phyloP scores from a whole-genome alignment of 2,113 vertebrate genomes.

The Balaeniceps rex region DNA sequence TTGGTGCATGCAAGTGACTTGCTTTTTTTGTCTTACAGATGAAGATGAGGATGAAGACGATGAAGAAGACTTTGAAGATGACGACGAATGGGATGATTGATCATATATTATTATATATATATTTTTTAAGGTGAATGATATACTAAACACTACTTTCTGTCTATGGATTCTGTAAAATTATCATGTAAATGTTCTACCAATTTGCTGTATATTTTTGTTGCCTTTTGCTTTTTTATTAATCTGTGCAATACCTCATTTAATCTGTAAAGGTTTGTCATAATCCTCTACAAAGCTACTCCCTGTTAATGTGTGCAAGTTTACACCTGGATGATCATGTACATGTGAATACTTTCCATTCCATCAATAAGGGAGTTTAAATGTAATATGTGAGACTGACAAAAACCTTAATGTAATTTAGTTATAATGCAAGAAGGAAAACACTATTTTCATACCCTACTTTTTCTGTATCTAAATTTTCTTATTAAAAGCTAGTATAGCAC shows the following conservation, averaged over 20 bases:
- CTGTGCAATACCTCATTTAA: constrained; percentile 99
- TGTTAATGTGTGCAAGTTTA: constrained; percentile 85
- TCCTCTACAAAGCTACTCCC: constrained; percentile 81
- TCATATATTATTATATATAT: constrained; percentile 77
- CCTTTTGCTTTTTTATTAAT: constrained; percentile 89
- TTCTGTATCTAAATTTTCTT: constrained; percentile 92
- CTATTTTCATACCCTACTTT: constrained; percentile 95
- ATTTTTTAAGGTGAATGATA: constrained; percentile 85
- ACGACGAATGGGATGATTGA: constrained; percentile 99
- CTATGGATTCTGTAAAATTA: constrained; percentile 90
- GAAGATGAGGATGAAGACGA: constrained; percentile 98
- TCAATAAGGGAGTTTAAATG: constrained; percentile 79
- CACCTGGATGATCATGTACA: constrained; percentile 78
- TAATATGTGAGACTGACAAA: constrained; percentile 79
- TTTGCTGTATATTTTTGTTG: constrained; percentile 98
- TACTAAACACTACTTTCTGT: constrained; percentile 90
- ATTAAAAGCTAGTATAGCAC: constrained; percentile 88
- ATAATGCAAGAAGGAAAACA: constrained; percentile 85
- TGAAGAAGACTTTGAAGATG: constrained; percentile 97
- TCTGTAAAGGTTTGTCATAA: constrained; percentile 87
- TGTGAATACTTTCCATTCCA: constrained; percentile 81
- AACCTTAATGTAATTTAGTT: constrained; percentile 82
- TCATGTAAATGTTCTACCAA: constrained; percentile 93
- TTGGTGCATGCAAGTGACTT: neutral
- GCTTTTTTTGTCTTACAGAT: constrained; percentile 73